These are phyloP conservation scores for Cygnus olor DNA, from an alignment of 2,797 vertebrate species.

Conservation along the genomic window DNA sequence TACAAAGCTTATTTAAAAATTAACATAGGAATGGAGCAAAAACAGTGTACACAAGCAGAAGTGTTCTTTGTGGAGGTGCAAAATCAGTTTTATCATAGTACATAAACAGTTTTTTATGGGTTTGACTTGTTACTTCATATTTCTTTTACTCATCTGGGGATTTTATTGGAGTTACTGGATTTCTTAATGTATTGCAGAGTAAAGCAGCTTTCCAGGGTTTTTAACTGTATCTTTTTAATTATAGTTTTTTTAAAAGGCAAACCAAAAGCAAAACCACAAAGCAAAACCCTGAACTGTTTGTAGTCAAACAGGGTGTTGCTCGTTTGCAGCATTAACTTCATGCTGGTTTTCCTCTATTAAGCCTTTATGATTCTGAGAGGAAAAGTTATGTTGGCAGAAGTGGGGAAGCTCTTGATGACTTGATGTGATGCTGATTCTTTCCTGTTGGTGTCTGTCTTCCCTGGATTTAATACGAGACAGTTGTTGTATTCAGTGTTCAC, in stretches of 20 bases:
- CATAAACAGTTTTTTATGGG: neutral
- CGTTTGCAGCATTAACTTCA: neutral
- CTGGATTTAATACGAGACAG: neutral
- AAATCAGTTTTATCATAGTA: neutral
- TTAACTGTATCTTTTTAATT: neutral
- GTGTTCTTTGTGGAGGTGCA: neutral
- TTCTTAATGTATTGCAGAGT: neutral
- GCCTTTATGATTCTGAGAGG: neutral
- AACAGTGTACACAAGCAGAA: neutral
- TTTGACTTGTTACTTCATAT: neutral
- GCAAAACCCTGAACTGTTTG: neutral
- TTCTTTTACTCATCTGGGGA: neutral
- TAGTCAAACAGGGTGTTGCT: neutral
- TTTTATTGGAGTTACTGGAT: neutral
- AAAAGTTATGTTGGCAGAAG: neutral
- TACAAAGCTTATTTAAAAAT: neutral
- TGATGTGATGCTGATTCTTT: neutral
- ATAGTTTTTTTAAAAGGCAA: neutral
- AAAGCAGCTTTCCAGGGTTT: neutral
- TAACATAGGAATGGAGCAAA: neutral
- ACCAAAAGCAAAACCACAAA: neutral
- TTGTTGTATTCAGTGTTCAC: neutral
- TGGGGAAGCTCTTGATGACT: neutral
- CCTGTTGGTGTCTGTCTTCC: neutral
- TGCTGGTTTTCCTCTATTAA: neutral